These are phyloP conservation scores for Motacilla tschutschensis DNA, from an alignment of 2,113 vertebrate species.

Conservation along the genomic window DNA sequence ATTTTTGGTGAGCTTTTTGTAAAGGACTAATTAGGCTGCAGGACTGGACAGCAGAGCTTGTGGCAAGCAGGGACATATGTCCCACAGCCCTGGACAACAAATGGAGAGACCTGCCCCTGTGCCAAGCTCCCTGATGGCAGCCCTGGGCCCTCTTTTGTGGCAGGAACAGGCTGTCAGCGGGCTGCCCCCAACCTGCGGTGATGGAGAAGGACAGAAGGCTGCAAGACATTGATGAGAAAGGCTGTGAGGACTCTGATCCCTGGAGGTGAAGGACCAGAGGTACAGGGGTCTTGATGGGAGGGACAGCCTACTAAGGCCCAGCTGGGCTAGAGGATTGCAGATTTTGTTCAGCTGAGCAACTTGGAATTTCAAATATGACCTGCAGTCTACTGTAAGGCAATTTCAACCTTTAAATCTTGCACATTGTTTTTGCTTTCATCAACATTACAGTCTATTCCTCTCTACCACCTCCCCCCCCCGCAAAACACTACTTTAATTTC, in stretches of 20 bases:
- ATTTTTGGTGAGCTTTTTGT: not conserved
- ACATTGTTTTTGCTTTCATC: not conserved
- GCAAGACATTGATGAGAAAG: not conserved
- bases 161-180: not conserved
- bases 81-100: not conserved
- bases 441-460: not conserved
- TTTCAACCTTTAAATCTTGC: not conserved
- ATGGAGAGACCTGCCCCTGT: rapidly evolving
- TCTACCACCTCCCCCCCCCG: rapidly evolving
- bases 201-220: not conserved
- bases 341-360: not conserved
- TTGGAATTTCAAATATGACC: not conserved
- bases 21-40: not conserved
- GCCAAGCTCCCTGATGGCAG: not conserved
- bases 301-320: not conserved
- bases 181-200: not conserved
- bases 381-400: not conserved
- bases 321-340: not conserved
- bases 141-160: not conserved
- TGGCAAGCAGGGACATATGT: rapidly evolving
- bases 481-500: not conserved
- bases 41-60: not conserved
- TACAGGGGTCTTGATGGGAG: rapidly evolving
- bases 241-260: not conserved
- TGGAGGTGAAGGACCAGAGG: not conserved